Base-by-base conservation (phyloP, 2,113 vertebrate genomes). In the Heterocephalus glaber region DNA sequence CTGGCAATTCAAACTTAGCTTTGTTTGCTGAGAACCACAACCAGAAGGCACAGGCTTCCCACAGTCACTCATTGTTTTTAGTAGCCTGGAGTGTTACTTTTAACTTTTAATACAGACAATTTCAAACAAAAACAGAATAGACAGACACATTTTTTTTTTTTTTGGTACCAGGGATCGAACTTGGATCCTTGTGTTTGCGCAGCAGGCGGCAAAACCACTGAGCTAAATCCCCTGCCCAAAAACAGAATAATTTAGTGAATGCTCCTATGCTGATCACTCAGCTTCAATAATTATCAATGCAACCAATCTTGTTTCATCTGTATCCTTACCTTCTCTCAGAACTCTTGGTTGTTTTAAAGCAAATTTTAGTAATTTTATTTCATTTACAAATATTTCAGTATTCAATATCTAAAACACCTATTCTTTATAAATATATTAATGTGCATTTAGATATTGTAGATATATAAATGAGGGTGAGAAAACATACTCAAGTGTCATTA, bases 371-470 rank as follows among this genome's bases (percentile, higher is more conserved):
- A 60, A 61, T 60, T 56, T 49, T 88, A 90, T 38, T 91, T 89
- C 28, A 94, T n/a, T n/a, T 89, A 52, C 70, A 90, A 77, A 65
- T 77, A 95, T 72, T 87, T 85, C 24, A 41, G 68, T 63, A 92
- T 6, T 9, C 10, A 77, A 20, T 47, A 61, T 74, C 28, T 89
- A 96, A 89, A 86, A 89, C 58, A 86, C 6, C 74, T 3, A 86
- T 2, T 60, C 24, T 65, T 26, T 65, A 70, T 70, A 68, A 66
- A 63, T 63, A 65, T 13, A 65, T 65, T 63, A 30, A 65, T 44
- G 19, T 44, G 38, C 44, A 44, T 74, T 66, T 66, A n/a, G 13
- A 41, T 24, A 41, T 41, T 74, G 12, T 14, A 56, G 11, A 14
- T 56, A 56, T 47, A 74, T 44, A 74, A 41, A 74, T 44, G 6